Conservation (phyloP, 2,113 vertebrate genomes). For the Catharus fuscescens region DNA sequence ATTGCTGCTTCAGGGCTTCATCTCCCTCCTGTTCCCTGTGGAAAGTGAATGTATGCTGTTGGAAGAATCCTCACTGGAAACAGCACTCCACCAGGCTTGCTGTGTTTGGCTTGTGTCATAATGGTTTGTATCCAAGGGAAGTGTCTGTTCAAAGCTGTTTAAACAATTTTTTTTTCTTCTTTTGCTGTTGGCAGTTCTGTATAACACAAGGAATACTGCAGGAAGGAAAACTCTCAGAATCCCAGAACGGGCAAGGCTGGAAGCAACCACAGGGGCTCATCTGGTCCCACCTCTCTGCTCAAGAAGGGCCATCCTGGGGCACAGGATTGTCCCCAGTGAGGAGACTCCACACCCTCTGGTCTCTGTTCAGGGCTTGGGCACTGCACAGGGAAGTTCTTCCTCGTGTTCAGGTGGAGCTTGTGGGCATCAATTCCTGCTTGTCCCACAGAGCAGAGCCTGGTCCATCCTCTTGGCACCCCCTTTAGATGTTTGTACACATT, state of each 20-base stretch:
- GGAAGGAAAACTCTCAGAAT: not conserved
- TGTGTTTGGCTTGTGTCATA: not conserved
- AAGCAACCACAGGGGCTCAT: accelerated
- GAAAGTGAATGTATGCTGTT: not conserved
- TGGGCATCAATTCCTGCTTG: not conserved
- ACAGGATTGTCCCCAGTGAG: not conserved
- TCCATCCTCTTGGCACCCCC: not conserved
- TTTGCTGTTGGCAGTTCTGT: not conserved
- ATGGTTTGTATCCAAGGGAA: not conserved
- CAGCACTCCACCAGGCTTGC: not conserved
- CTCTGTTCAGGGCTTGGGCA: not conserved
- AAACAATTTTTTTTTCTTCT: not conserved
- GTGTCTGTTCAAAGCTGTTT: not conserved
- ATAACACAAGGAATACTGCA: not conserved
- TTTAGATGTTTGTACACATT: not conserved
- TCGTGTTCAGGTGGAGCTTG: not conserved
- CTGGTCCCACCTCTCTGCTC: not conserved
- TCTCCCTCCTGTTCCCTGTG: not conserved
- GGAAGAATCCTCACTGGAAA: not conserved
- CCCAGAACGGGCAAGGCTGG: not conserved
- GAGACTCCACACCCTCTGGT: not conserved
- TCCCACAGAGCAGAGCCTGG: not conserved
- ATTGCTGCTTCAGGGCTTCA: not conserved
- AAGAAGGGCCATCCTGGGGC: not conserved
- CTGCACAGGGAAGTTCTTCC: not conserved